These are phyloP conservation scores for Nasonia oneida DNA, from an alignment of 2,888 invertebrate species.

Conservation along the genomic window DNA sequence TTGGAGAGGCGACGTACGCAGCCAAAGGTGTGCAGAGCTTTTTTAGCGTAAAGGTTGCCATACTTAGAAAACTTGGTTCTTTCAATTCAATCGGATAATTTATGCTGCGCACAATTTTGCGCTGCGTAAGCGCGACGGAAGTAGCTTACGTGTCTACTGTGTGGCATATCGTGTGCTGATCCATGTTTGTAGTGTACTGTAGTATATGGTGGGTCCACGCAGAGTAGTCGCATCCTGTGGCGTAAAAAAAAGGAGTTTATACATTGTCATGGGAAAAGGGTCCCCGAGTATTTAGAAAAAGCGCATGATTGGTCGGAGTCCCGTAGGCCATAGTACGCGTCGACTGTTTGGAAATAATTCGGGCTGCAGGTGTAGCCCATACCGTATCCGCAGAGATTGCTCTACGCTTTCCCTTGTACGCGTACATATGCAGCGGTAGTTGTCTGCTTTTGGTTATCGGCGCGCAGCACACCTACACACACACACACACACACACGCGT, in stretches of 20 bases:
- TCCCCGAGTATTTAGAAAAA: background rate
- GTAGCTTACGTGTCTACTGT: background rate
- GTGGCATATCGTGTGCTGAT: conserved; percentile 15
- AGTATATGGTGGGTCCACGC: background rate
- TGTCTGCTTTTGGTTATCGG: conserved; percentile 70
- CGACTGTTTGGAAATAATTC: conserved; percentile 39
- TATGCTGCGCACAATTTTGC: background rate
- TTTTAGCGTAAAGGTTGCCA: no score
- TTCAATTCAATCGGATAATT: no score
- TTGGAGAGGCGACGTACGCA: background rate
- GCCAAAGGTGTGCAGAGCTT: background rate
- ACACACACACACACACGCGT: conserved; percentile 66
- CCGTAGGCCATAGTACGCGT: background rate
- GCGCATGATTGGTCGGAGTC: background rate
- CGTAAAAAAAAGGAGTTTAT: background rate
- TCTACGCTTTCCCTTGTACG: background rate
- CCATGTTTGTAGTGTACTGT: conserved; percentile 18
- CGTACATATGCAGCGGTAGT: conserved; percentile 14
- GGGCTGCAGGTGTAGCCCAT: background rate
- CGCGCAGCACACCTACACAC: conserved; percentile 62
- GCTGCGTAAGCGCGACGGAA: background rate
- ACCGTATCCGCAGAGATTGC: background rate
- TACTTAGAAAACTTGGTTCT: no score
- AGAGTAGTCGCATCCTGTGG: conserved; percentile 1
- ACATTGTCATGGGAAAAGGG: background rate